phyloP scores from a whole-genome alignment of 2,797 vertebrate genomes.

The Smutsia gigantea region DNA sequence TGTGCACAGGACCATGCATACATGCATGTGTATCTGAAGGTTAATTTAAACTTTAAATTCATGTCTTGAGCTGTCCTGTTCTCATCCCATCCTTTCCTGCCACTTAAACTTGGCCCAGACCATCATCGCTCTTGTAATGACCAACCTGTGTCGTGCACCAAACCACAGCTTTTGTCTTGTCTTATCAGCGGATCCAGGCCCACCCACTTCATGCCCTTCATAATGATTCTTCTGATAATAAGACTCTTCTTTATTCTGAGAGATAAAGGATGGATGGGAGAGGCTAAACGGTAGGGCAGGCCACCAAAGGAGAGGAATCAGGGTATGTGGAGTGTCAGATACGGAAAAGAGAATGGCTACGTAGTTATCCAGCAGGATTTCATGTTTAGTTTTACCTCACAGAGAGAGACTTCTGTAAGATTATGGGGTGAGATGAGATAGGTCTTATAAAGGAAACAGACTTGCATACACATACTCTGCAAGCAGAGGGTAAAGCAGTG shows the following conservation, averaged over 20 bases:
- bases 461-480: not conserved
- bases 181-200: conserved; percentile 56
- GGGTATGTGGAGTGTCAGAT: not conserved
- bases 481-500: not conserved
- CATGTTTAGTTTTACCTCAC: not conserved
- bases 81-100: not conserved
- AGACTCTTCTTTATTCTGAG: not conserved
- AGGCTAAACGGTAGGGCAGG: not conserved
- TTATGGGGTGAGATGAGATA: not conserved
- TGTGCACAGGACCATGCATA: not conserved
- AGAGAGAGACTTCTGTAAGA: not conserved
- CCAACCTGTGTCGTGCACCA: not conserved
- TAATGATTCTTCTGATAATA: not conserved
- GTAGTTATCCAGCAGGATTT: not conserved
- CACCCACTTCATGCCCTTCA: not conserved
- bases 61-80: not conserved
- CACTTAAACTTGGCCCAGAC: conserved; percentile 15
- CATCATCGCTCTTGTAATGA: not conserved
- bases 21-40: not conserved
- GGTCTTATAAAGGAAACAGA: not conserved
- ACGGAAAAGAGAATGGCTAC: not conserved
- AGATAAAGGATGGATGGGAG: not conserved
- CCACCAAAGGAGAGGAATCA: not conserved
- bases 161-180: conserved; percentile 28
- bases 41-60: not conserved